Conservation (phyloP, 37 sponge, comb jelly and placozoan species). For the Ephydatia muelleri region DNA sequence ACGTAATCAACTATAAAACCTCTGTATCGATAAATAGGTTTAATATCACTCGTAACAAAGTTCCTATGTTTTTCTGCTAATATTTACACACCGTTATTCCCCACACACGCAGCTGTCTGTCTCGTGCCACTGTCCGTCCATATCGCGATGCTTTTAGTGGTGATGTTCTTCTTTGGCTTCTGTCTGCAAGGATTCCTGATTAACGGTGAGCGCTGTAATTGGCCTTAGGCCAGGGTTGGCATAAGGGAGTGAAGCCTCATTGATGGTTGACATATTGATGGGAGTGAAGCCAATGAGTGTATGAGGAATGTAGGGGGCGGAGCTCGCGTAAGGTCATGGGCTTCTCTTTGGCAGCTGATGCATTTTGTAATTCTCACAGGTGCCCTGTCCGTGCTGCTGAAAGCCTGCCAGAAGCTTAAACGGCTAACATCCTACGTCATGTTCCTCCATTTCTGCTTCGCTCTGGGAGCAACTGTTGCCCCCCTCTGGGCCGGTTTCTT, state of each 20-base stretch:
- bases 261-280: no score
- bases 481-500: slow-evolving; percentile 47
- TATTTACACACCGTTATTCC: background rate
- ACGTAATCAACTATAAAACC: no score
- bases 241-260: no score
- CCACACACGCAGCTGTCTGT: background rate
- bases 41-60: background rate
- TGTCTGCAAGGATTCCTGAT: background rate
- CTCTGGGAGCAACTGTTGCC: slow-evolving; percentile 59
- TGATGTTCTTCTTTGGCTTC: no score
- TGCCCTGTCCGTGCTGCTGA: slow-evolving; percentile 55
- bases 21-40: no score
- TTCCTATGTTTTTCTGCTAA: background rate
- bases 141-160: no score
- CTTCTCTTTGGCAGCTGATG: background rate
- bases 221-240: no score
- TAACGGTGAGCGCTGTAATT: no score
- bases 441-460: slow-evolving; percentile 53
- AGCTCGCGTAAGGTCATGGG: no score
- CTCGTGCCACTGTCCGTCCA: no score
- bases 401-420: slow-evolving; percentile 9
- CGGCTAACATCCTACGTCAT: slow-evolving; percentile 6
- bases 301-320: no score
- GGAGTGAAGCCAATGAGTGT: no score
- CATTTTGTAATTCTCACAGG: slow-evolving; percentile 18